phyloP scores from a whole-genome alignment of 2,888 invertebrate genomes.

The Hydropsyche betteni region DNA sequence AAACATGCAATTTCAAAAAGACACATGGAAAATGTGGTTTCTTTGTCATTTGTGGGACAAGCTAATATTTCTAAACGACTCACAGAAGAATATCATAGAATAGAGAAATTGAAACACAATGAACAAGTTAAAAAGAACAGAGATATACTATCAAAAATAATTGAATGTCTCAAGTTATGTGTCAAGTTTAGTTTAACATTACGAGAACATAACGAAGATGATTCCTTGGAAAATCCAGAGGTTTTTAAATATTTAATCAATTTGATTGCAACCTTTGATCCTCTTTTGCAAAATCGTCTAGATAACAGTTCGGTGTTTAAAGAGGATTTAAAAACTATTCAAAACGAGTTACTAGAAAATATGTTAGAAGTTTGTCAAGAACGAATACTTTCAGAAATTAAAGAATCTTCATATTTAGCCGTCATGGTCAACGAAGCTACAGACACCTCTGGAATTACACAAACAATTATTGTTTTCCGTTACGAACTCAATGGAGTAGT shows the following conservation, averaged over 20 bases:
- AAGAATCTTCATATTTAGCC: conserved; percentile 51
- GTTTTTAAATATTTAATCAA: conserved; percentile 54
- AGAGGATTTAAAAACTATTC: conserved; percentile 54
- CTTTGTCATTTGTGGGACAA: conserved; percentile 46
- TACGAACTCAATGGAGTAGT: conserved; percentile 53
- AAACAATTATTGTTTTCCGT: conserved; percentile 53
- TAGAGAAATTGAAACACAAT: conserved; percentile 48
- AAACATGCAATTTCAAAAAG: conserved; percentile 44
- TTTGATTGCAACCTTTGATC: conserved; percentile 53
- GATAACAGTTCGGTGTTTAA: conserved; percentile 53
- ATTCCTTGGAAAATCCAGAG: conserved; percentile 52
- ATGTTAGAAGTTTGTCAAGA: conserved; percentile 54
- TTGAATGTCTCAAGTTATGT: conserved; percentile 55
- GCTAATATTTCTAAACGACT: conserved; percentile 44
- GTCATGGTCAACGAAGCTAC: conserved; percentile 54
- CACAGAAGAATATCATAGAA: background rate
- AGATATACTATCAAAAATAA: conserved; percentile 53
- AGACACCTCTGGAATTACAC: conserved; percentile 52
- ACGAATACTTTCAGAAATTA: conserved; percentile 53
- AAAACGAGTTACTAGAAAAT: conserved; percentile 54
- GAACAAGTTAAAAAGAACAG: conserved; percentile 53
- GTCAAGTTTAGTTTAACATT: conserved; percentile 55
- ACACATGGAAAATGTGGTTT: conserved; percentile 35
- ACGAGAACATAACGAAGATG: conserved; percentile 54
- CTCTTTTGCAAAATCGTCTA: conserved; percentile 52